These are phyloP conservation scores for Brienomyrus brachyistius DNA, from an alignment of 2,113 vertebrate genomes.

Conservation along the genomic window DNA sequence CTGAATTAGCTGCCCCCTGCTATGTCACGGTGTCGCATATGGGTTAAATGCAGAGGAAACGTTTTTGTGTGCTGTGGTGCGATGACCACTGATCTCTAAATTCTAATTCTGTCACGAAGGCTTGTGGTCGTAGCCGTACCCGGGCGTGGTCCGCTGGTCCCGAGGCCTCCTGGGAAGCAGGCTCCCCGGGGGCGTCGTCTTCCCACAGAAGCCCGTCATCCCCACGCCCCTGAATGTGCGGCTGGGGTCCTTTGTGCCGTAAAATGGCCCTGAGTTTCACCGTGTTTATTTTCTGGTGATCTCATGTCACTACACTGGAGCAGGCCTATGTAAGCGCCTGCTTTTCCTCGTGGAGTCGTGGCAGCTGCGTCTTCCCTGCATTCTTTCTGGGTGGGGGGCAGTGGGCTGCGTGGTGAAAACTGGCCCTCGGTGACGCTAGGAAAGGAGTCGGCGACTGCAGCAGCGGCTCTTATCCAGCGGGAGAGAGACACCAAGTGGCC, in stretches of 20 bases:
- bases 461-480: constrained; percentile 53
- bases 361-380: neutral
- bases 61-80: no score
- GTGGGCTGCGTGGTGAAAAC: neutral
- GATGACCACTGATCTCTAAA: no score
- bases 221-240: neutral
- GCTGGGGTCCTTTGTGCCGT: neutral
- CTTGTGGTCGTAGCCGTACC: neutral
- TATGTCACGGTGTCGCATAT: no score
- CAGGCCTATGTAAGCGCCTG: neutral
- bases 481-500: constrained; percentile 74
- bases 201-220: neutral
- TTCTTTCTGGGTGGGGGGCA: neutral
- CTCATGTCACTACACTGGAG: neutral
- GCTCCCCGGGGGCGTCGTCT: neutral
- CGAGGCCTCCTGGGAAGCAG: neutral
- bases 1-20: no score
- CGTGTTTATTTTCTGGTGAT: neutral
- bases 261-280: neutral
- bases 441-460: constrained; percentile 35
- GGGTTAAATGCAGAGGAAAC: no score
- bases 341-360: neutral
- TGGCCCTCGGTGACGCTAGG: neutral
- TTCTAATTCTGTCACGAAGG: neutral
- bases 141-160: neutral